Conservation (phyloP, 2,888 invertebrate genomes). For the Tiliacea citrago region DNA sequence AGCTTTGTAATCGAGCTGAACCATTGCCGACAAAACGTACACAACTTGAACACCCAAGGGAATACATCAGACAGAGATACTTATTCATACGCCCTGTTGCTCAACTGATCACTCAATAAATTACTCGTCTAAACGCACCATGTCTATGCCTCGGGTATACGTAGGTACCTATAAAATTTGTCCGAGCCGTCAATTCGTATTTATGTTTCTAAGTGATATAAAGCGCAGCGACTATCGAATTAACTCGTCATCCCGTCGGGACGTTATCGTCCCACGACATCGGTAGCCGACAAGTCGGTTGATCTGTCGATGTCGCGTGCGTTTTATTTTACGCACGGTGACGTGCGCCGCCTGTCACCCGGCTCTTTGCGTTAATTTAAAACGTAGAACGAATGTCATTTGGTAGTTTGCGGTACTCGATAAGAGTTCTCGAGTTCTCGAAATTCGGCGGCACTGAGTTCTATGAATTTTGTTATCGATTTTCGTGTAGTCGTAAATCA, state of each 20-base stretch:
- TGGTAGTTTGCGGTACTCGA: conserved; percentile 52
- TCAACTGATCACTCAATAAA: conserved; percentile 58
- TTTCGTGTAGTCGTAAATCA: conserved; percentile 43
- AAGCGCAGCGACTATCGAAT: conserved; percentile 83
- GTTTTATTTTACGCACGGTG: conserved; percentile 76
- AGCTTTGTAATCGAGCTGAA: background rate
- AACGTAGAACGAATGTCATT: conserved; percentile 58
- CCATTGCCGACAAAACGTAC: background rate
- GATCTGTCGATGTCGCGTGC: conserved; percentile 76
- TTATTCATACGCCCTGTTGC: conserved; percentile 48
- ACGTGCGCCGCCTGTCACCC: conserved; percentile 68
- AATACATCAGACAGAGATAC: conserved; percentile 7
- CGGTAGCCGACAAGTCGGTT: conserved; percentile 78
- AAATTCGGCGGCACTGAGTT: conserved; percentile 38
- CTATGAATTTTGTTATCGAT: conserved; percentile 47
- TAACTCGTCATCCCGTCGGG: conserved; percentile 82
- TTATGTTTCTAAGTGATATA: conserved; percentile 76
- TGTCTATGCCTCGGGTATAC: conserved; percentile 36
- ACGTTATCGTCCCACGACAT: conserved; percentile 83
- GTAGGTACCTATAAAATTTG: conserved; percentile 69
- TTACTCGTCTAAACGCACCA: conserved; percentile 52
- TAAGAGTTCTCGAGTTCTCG: conserved; percentile 37
- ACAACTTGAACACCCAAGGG: conserved; percentile 14
- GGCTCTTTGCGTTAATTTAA: conserved; percentile 60
- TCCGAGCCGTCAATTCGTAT: conserved; percentile 77